These are phyloP conservation scores for Oophaga sylvatica DNA, from an alignment of 2,797 vertebrate genomes.

Conservation along the genomic window DNA sequence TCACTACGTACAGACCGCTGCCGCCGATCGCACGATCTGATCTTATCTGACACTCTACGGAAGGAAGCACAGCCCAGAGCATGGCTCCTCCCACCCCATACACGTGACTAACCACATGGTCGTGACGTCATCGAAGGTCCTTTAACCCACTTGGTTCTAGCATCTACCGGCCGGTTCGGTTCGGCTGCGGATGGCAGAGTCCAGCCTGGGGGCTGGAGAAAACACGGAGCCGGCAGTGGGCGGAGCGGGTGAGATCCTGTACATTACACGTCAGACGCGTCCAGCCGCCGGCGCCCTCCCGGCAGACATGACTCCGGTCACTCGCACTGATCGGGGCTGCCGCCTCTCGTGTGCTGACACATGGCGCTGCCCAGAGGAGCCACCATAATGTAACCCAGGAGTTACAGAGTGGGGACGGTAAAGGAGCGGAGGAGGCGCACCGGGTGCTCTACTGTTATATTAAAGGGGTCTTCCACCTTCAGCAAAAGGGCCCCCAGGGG, in stretches of 20 bases:
- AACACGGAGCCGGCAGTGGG: slow-evolving; percentile 46
- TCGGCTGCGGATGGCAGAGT: slow-evolving; percentile 57
- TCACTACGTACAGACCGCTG: no score
- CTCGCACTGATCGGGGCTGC: no score
- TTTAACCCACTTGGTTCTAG: not conserved
- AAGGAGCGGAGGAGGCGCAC: no score
- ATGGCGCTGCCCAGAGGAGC: no score
- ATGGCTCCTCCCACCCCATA: not conserved
- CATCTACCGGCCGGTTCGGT: slow-evolving; percentile 49
- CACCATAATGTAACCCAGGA: no score
- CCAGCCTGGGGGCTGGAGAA: slow-evolving; percentile 45
- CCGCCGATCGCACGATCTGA: no score
- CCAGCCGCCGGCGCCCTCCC: not conserved
- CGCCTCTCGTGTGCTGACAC: no score
- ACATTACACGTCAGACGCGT: not conserved
- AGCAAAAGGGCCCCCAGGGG: no score
- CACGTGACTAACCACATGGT: not conserved
- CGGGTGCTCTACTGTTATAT: no score
- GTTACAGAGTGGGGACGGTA: no score
- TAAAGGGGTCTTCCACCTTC: no score
- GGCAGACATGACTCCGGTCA: not conserved
- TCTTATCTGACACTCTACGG: not conserved
- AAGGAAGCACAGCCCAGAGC: not conserved
- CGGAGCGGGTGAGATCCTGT: slow-evolving; percentile 38
- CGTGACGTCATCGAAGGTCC: slow-evolving; percentile 9